Percentiles rank a stretch among this genome's conserved stretches.
Evolutionary conservation across 2,113 vertebrate genomes (phyloP).

Genomic region (Orientallactaga bullata): DNA sequence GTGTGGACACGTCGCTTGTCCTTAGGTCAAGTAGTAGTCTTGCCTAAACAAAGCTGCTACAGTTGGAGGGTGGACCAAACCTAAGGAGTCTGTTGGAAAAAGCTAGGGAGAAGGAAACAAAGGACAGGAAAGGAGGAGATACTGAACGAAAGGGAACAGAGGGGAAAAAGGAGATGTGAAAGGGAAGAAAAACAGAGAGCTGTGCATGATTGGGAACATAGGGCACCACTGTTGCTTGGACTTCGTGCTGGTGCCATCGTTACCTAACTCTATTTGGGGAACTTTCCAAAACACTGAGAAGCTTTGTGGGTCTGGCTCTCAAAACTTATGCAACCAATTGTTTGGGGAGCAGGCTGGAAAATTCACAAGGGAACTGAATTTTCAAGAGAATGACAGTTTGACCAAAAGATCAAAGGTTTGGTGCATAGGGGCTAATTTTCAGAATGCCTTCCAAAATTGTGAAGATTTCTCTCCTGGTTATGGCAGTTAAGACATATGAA

Average conservation of each 20-base stretch:
- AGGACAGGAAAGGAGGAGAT: neutral
- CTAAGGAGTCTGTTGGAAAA: neutral
- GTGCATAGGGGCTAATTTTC: constrained; percentile 62
- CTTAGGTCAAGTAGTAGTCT: neutral
- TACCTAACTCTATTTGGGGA: constrained; percentile 55
- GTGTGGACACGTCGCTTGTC: neutral
- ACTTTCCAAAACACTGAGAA: constrained; percentile 60
- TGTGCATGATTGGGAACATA: neutral
- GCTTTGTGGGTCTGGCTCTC: constrained; percentile 42
- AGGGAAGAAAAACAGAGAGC: neutral
- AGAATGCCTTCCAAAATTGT: constrained; percentile 63
- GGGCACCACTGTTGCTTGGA: fast-evolving
- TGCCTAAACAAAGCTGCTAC: neutral
- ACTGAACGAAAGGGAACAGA: neutral
- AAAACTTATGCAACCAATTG: constrained; percentile 48
- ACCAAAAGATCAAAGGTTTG: constrained; percentile 72
- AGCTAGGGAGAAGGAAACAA: neutral
- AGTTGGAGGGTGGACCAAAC: neutral
- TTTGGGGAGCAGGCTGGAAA: constrained; percentile 61
- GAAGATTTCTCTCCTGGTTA: constrained; percentile 66
- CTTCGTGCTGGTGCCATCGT: neutral
- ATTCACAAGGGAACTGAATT: constrained; percentile 62
- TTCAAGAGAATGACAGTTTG: constrained; percentile 67
- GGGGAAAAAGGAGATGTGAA: neutral
- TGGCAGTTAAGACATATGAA: constrained; percentile 51